Conservation (phyloP, 1,140 invertebrate genomes). For the Ceratina australensis region DNA sequence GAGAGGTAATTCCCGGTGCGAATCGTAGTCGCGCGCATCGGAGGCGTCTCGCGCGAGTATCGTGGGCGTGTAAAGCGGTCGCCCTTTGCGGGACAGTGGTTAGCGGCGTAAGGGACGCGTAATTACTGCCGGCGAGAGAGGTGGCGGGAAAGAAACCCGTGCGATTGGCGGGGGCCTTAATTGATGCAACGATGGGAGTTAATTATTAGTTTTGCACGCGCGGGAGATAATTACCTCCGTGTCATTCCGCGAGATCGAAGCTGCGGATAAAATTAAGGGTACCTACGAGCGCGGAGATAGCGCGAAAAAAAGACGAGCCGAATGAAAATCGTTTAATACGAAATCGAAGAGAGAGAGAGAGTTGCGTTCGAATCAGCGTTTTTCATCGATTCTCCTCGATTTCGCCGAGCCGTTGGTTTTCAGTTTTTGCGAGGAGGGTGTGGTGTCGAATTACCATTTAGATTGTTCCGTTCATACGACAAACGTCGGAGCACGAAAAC, state of each 20-base stretch:
- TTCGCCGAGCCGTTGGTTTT: conserved; percentile 47
- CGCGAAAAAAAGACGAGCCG: too few relatives aligned
- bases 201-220: conserved; percentile 77
- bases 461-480: conserved; percentile 67
- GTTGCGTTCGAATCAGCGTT: conserved; percentile 62
- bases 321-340: too few relatives aligned
- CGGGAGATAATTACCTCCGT: conserved; percentile 68
- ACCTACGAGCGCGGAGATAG: neutral
- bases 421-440: conserved; percentile 73
- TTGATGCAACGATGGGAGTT: conserved; percentile 70
- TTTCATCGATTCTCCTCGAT: conserved; percentile 53
- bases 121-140: conserved; percentile 51
- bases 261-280: neutral
- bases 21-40: neutral
- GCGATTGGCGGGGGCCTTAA: conserved; percentile 56
- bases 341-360: conserved; percentile 46
- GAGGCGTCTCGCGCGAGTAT: conserved; percentile 27
- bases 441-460: conserved; percentile 79
- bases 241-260: conserved; percentile 13
- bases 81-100: conserved; percentile 59
- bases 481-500: conserved; percentile 8
- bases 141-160: neutral
- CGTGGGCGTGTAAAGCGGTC: conserved; percentile 56
- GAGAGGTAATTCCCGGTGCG: neutral
- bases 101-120: conserved; percentile 56